Base-by-base conservation (phyloP, 2,113 vertebrate species). In the Edolisoma coerulescens region DNA sequence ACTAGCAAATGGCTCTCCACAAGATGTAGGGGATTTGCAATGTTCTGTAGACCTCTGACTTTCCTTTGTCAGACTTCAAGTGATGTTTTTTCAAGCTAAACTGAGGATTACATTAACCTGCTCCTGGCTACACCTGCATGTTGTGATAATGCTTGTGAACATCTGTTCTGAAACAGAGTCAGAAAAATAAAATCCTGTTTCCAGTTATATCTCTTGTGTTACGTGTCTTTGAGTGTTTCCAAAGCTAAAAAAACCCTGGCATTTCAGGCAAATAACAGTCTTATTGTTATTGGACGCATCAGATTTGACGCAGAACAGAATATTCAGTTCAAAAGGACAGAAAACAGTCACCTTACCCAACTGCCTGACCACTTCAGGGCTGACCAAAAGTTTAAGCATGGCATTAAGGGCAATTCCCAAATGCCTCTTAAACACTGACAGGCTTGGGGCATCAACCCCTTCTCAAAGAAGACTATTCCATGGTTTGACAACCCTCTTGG, bases 1-100 rank as follows among this genome's bases (percentile, higher is more conserved):
- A 35, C 3, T 5, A 75, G 39, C 47, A 67, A 45, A 39, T 1
- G 4, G 22, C 28, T 84, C n/a, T 65, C 50, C 37, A 30, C 41
- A 44, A n/a, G 45, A 35, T 11, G 3, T 3, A 56, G 23, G 9
- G 15, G 50, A 73, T 47, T 47, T 80, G 15, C 6, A 8, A 39
- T 0, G 0, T 47, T 70, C 54, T 70, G 54, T n/a, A n/a, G n/a
- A n/a, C 3, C 15, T 84, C 20, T 7, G 16, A 13, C n/a, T n/a
- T n/a, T n/a, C n/a, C 19, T 74, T 54, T 69, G 52, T 33, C 56
- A 57, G 47, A 10, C 28, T 85, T 61, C 30, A 32, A 56, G 19
- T 15, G 20, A 28, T 37, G 15, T 1, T 27, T 90, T 87, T 59
- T 56, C 45, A 65, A 27, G 28, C 50, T 65, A 35, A 74, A 41